Percentiles rank a stretch among this genome's conserved stretches.
phyloP scores from a whole-genome alignment of 2,888 invertebrate genomes.

The Escarpia spicata region DNA sequence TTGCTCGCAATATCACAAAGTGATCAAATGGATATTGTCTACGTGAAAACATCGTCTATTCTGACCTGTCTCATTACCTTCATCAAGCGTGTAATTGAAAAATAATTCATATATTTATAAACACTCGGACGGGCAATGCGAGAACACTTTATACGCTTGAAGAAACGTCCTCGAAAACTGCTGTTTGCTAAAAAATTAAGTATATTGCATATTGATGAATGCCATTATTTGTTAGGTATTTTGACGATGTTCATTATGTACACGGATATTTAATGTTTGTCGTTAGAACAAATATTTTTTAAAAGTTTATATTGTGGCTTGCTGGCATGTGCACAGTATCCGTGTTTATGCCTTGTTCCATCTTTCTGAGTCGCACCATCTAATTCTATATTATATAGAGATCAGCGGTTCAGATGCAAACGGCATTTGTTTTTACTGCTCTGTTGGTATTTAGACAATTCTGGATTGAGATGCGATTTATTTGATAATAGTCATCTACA shows the following conservation, averaged over 20 bases:
- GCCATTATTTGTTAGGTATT: not conserved
- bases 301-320: not conserved
- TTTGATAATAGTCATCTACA: not conserved
- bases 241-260: not conserved
- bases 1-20: not conserved
- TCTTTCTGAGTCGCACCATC: no score
- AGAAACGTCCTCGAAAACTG: no score
- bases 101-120: not conserved
- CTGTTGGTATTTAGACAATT: not conserved
- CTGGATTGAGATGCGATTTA: not conserved
- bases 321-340: not conserved
- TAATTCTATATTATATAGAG: no score
- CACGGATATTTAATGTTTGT: not conserved
- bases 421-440: not conserved
- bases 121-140: not conserved
- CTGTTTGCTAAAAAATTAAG: not conserved
- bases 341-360: not conserved
- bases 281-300: not conserved
- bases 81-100: not conserved
- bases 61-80: not conserved
- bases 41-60: not conserved
- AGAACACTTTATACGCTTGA: not conserved
- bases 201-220: not conserved
- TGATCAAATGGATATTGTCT: conserved; percentile 1
- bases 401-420: not conserved